A percentile compares a stretch with the other conserved stretches of the same genome.
These are phyloP conservation scores for Myopa tessellatipennis DNA, from an alignment of 2,888 invertebrate genomes.

Conservation along the genomic window DNA sequence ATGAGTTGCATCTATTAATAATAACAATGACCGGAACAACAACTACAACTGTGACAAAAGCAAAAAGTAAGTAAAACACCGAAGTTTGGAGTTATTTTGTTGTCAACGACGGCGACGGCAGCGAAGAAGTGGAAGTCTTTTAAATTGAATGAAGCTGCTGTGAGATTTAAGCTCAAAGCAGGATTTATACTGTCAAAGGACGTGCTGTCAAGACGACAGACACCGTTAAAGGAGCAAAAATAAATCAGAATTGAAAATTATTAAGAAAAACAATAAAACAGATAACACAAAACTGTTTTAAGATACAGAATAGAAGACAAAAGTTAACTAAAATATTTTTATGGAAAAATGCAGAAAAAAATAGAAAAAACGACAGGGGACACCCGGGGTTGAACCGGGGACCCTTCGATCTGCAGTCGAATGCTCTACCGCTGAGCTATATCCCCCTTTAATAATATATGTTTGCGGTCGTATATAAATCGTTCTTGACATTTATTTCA, in stretches of 20 bases:
- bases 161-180: conserved; percentile 1
- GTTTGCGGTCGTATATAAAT: too few species aligned
- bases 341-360: neutral
- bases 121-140: too few species aligned
- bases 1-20: conserved; percentile 26
- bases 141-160: neutral
- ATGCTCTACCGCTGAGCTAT: conserved; percentile 64
- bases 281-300: too few species aligned
- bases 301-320: too few species aligned
- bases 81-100: neutral
- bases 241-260: neutral
- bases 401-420: conserved; percentile 63
- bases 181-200: neutral
- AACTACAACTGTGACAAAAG: neutral
- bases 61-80: neutral
- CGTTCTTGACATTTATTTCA: neutral
- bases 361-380: conserved; percentile 45
- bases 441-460: conserved; percentile 48
- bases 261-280: too few species aligned
- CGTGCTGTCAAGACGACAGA: neutral
- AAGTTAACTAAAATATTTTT: neutral
- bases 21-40: conserved; percentile 2
- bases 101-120: neutral
- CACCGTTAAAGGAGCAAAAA: neutral
- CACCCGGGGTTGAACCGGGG: conserved; percentile 60